Conservation (phyloP, 2,797 vertebrate species). For the Xenentodon cancila region DNA sequence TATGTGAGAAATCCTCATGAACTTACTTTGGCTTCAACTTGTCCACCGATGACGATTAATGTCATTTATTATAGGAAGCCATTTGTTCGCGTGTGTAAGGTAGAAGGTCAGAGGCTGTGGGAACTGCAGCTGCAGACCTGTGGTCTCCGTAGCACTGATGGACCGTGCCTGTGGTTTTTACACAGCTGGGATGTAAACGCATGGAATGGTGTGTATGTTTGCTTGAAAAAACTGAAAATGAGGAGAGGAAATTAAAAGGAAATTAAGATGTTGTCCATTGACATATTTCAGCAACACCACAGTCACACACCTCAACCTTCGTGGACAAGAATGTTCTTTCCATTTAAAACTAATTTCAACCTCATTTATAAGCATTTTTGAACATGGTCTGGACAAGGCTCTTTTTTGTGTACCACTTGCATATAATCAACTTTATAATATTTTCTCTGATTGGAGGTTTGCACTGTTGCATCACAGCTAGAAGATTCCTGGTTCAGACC, state of each 20-base stretch:
- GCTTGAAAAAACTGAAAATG: constrained; percentile 6
- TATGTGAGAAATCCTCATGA: constrained; percentile 7
- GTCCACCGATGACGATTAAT: constrained; percentile 36
- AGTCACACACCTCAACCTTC: background rate
- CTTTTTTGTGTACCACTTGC: no score
- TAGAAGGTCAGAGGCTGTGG: constrained; percentile 63
- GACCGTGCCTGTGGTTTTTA: constrained; percentile 70
- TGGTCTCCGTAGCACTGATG: constrained; percentile 72
- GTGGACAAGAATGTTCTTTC: background rate
- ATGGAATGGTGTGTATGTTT: constrained; percentile 27
- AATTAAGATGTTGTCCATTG: constrained; percentile 30
- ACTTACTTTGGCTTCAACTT: constrained; percentile 19
- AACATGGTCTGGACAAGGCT: background rate
- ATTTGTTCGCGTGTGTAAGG: constrained; percentile 20
- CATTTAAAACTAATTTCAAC: background rate
- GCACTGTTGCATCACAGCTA: no score
- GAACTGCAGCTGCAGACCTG: constrained; percentile 72
- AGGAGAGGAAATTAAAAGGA: constrained; percentile 12
- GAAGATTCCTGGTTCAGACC: no score
- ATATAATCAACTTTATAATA: no score
- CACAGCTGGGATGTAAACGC: constrained; percentile 41
- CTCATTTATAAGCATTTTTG: background rate
- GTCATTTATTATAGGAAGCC: background rate
- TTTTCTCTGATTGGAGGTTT: no score
- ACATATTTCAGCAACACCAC: background rate